These are phyloP conservation scores for Idris sp. DNA, from an alignment of 1,140 invertebrate species.

Conservation along the genomic window DNA sequence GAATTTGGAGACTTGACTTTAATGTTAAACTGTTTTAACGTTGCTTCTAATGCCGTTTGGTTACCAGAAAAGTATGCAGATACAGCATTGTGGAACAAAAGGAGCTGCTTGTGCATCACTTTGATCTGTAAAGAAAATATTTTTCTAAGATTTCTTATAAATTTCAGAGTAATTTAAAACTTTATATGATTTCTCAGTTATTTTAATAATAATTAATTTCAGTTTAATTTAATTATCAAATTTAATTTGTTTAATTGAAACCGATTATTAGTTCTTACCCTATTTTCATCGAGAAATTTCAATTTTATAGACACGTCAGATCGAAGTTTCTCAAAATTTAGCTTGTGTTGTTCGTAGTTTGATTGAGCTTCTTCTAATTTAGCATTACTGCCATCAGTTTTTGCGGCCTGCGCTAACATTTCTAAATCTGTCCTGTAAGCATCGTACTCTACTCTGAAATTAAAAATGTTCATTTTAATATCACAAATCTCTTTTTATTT, in stretches of 20 bases:
- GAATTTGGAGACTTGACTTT: conserved; percentile 88
- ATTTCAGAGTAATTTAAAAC: too few species aligned
- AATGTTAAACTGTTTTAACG: conserved; percentile 97
- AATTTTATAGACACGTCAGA: conserved; percentile 97
- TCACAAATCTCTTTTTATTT: too few species aligned
- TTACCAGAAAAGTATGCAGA: conserved; percentile 98
- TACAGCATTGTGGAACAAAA: conserved; percentile 96
- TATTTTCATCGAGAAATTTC: conserved; percentile 97
- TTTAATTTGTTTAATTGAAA: too few species aligned
- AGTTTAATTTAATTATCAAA: too few species aligned
- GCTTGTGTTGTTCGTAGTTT: conserved; percentile 90
- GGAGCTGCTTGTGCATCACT: conserved; percentile 98
- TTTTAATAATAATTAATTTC: too few species aligned
- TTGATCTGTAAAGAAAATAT: conserved; percentile 86
- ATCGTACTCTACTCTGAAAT: conserved; percentile 94
- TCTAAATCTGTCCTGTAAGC: conserved; percentile 96
- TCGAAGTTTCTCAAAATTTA: conserved; percentile 93
- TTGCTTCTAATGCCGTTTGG: conserved; percentile 93
- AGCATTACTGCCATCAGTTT: conserved; percentile 80
- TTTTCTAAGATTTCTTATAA: too few species aligned
- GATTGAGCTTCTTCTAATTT: conserved; percentile 85
- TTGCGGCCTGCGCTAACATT: conserved; percentile 82
- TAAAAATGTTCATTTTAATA: conserved; percentile 18
- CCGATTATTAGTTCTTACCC: conserved; percentile 79
- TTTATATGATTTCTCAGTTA: too few species aligned